phyloP scores from a whole-genome alignment of 2,113 vertebrate genomes.

The Phalacrocorax brasilianus region DNA sequence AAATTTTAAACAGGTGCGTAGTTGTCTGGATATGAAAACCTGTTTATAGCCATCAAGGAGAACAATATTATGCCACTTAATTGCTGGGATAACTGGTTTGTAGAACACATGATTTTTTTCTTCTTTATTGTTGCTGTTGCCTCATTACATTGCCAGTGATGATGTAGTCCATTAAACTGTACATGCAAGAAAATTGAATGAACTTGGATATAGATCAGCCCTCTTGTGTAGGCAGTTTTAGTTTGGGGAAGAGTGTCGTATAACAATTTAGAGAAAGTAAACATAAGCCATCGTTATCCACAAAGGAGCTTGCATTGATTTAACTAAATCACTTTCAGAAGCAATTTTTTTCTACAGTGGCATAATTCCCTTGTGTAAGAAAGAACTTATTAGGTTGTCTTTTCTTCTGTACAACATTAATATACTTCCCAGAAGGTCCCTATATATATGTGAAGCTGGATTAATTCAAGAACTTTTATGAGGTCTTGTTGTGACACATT shows the following conservation, averaged over 20 bases:
- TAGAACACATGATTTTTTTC: not conserved
- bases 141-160: not conserved
- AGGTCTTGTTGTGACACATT: not conserved
- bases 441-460: not conserved
- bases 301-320: not conserved
- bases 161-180: not conserved
- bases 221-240: not conserved
- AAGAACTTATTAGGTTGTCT: not conserved
- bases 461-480: not conserved
- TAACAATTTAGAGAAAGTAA: constrained; percentile 28
- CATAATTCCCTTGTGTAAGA: not conserved
- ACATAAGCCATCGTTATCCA: not conserved
- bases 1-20: not conserved
- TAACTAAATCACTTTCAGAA: not conserved
- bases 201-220: constrained; percentile 9
- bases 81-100: not conserved
- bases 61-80: not conserved
- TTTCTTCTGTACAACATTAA: not conserved
- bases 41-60: not conserved
- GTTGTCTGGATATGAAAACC: not conserved
- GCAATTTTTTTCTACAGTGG: not conserved
- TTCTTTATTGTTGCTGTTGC: not conserved
- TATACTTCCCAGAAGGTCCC: not conserved
- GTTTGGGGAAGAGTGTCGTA: not conserved
- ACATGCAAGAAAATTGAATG: not conserved